phyloP scores from a whole-genome alignment of 2,797 vertebrate genomes.

The Lerista edwardsae region DNA sequence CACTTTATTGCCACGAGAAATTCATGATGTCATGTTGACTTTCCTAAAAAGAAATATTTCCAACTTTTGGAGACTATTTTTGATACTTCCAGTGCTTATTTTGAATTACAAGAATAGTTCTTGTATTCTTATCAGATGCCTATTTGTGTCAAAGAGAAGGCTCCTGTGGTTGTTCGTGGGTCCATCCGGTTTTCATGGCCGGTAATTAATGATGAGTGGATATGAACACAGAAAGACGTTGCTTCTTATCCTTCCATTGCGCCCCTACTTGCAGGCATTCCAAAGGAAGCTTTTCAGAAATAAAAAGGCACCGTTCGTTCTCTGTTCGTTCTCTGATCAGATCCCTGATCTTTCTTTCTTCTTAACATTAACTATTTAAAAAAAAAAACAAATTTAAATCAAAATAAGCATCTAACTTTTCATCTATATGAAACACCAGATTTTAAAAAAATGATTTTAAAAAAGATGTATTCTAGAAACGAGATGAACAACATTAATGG shows the following conservation, averaged over 20 bases:
- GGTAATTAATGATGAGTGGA: not conserved
- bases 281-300: not conserved
- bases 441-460: too few species aligned
- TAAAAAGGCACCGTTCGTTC: too few species aligned
- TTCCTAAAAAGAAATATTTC: constrained; percentile 56
- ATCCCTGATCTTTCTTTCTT: too few species aligned
- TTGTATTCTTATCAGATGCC: constrained; percentile 59
- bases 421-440: not conserved
- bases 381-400: too few species aligned
- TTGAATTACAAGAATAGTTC: constrained; percentile 40
- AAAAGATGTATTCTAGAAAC: not conserved
- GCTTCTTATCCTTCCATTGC: constrained; percentile 14
- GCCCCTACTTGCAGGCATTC: not conserved
- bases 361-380: too few species aligned
- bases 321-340: too few species aligned
- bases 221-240: not conserved
- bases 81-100: constrained; percentile 45
- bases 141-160: not conserved
- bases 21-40: constrained; percentile 59
- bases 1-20: constrained; percentile 44
- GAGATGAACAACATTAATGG: not conserved
- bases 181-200: constrained; percentile 37
- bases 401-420: not conserved
- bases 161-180: not conserved
- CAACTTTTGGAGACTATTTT: constrained; percentile 61